Percentiles rank a stretch among this genome's conserved stretches.
phyloP scores from a whole-genome alignment of 2,113 vertebrate genomes.

The Takifugu flavidus region DNA sequence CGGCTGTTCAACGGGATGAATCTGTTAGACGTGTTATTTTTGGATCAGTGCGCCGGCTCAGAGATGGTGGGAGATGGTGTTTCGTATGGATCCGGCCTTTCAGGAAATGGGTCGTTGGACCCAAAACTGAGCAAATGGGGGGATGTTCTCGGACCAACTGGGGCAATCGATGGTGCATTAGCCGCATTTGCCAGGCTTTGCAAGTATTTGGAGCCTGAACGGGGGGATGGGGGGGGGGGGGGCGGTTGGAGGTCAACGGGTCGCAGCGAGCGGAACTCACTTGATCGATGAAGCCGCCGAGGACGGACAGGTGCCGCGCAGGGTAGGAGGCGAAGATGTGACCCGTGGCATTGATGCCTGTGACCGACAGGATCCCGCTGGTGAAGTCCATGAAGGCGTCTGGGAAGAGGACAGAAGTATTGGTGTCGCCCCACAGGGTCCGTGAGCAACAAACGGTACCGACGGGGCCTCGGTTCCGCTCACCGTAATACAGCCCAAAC shows the following conservation, averaged over 20 bases:
- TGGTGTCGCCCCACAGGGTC: not conserved
- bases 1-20: conserved; percentile 10
- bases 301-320: conserved; percentile 81
- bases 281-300: conserved; percentile 90
- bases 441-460: not conserved
- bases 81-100: conserved; percentile 47
- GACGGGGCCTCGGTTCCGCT: conserved; percentile 22
- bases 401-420: conserved; percentile 52
- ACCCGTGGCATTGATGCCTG: conserved; percentile 90
- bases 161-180: conserved; percentile 69
- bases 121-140: conserved; percentile 43
- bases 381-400: conserved; percentile 90
- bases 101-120: conserved; percentile 56
- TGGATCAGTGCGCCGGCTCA: conserved; percentile 25
- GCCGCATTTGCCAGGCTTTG: conserved; percentile 37
- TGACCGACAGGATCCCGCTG: conserved; percentile 81
- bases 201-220: conserved; percentile 33
- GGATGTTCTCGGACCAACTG: conserved; percentile 49
- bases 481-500: conserved; percentile 92
- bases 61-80: conserved; percentile 29
- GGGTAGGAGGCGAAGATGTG: conserved; percentile 97
- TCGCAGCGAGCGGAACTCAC: conserved; percentile 67
- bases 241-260: conserved; percentile 9
- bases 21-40: conserved; percentile 16
- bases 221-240: not conserved